Conservation (phyloP, 2,888 invertebrate genomes). For the Listrodromus nycthemerus region DNA sequence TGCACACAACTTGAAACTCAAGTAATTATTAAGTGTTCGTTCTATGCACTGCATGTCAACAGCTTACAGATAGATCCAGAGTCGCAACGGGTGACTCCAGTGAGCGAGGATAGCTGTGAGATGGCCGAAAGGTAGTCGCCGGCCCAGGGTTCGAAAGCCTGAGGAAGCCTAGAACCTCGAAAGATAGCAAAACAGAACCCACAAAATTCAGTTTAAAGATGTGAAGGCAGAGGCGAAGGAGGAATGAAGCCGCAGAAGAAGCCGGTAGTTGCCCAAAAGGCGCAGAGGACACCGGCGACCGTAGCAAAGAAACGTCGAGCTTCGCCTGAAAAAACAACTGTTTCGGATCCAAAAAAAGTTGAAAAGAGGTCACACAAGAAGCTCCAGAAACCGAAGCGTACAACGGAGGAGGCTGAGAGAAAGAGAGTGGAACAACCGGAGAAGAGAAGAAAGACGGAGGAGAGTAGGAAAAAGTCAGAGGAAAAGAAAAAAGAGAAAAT, state of each 20-base stretch:
- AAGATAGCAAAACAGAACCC: conserved; percentile 1
- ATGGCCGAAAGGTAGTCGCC: conserved; percentile 79
- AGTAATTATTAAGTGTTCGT: conserved; percentile 10
- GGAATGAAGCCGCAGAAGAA: conserved; percentile 84
- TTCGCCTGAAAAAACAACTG: conserved; percentile 76
- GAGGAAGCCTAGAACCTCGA: conserved; percentile 32
- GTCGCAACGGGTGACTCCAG: conserved; percentile 9
- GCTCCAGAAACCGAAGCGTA: conserved; percentile 71
- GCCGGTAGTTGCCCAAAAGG: conserved; percentile 82
- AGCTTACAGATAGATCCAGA: conserved; percentile 48
- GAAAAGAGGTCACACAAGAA: conserved; percentile 78
- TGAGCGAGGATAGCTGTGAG: conserved; percentile 63
- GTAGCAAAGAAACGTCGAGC: conserved; percentile 81
- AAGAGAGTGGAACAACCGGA: conserved; percentile 65
- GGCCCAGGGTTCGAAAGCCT: conserved; percentile 23
- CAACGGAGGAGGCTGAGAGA: conserved; percentile 61
- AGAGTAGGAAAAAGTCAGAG: conserved; percentile 60
- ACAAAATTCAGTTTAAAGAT: conserved; percentile 74
- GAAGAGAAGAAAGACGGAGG: conserved; percentile 68
- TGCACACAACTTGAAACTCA: not conserved
- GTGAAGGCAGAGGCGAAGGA: conserved; percentile 76
- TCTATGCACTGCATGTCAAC: conserved; percentile 13
- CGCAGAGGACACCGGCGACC: conserved; percentile 79
- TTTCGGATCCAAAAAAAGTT: conserved; percentile 66
- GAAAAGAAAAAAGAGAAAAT: conserved; percentile 71